phyloP scores from a whole-genome alignment of 2,113 vertebrate species.

The Zapus hudsonius region DNA sequence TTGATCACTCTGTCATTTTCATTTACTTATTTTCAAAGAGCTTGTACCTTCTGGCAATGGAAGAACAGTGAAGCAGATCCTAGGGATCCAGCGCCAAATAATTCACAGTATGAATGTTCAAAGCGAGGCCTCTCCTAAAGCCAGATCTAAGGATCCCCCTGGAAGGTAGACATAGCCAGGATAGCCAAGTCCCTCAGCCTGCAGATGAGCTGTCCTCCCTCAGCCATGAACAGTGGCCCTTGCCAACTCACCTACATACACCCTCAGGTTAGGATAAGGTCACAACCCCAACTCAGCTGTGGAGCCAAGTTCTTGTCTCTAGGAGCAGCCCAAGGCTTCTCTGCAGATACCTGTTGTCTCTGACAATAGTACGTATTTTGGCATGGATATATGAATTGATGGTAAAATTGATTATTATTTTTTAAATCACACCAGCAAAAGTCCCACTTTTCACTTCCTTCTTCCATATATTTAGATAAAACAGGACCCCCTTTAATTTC shows the following conservation, averaged over 20 bases:
- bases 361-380: constrained; percentile 8
- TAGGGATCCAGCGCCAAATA: background rate
- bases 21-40: background rate
- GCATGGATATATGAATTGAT: constrained; percentile 36
- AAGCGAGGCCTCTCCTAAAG: background rate
- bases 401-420: background rate
- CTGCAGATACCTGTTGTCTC: background rate
- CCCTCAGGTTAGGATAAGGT: background rate
- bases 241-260: background rate
- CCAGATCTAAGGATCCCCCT: background rate
- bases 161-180: background rate
- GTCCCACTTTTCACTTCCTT: background rate
- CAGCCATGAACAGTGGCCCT: background rate
- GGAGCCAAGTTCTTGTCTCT: background rate
- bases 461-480: constrained; percentile 42
- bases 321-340: constrained; percentile 17
- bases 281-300: background rate
- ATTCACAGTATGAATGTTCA: background rate
- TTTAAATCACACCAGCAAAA: constrained; percentile 31
- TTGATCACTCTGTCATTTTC: background rate
- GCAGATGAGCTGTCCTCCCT: background rate
- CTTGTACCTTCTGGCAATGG: background rate
- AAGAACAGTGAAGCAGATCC: background rate
- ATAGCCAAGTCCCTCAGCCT: background rate
- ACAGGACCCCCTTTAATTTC: background rate